Conservation (phyloP, 2,113 vertebrate genomes). For the Gnathonemus echidnorhynchus region DNA sequence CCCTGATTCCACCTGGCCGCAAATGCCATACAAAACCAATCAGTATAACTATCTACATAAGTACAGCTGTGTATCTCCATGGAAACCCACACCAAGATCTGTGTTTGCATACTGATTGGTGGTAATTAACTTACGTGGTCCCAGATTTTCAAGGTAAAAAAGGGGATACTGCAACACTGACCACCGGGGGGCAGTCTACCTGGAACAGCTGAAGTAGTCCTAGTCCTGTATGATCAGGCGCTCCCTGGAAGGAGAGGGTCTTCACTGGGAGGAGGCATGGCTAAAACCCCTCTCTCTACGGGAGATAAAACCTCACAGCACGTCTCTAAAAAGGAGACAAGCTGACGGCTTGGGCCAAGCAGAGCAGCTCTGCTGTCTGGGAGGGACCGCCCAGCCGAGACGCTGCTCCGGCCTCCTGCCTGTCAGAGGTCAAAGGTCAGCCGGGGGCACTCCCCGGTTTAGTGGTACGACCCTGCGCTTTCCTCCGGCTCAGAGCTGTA, state of each 20-base stretch:
- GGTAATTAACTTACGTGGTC: conserved; percentile 32
- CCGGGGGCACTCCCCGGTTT: conserved; percentile 37
- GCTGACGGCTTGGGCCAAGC: not conserved
- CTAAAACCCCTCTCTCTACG: conserved; percentile 8
- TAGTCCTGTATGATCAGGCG: not conserved
- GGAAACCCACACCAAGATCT: conserved; percentile 17
- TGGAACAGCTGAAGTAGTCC: not conserved
- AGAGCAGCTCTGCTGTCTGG: conserved; percentile 16
- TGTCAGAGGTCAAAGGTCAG: conserved; percentile 4
- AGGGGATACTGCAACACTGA: conserved; percentile 27
- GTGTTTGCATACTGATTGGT: conserved; percentile 27
- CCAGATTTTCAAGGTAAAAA: conserved; percentile 27
- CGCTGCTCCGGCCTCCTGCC: not conserved
- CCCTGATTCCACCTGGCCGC: conserved; percentile 41
- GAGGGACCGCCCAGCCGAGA: conserved; percentile 7
- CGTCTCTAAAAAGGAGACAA: conserved; percentile 26
- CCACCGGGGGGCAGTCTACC: not conserved
- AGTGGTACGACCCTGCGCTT: conserved; percentile 79
- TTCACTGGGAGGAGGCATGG: conserved; percentile 10
- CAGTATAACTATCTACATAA: conserved; percentile 3
- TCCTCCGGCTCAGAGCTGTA: conserved; percentile 78
- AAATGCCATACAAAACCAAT: conserved; percentile 27
- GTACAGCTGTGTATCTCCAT: conserved; percentile 16
- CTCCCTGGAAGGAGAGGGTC: not conserved
- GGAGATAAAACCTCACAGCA: conserved; percentile 23